A percentile compares a stretch with the other conserved stretches of the same genome.
phyloP scores from a whole-genome alignment of 2,888 invertebrate species.

The Limnephilus marmoratus region DNA sequence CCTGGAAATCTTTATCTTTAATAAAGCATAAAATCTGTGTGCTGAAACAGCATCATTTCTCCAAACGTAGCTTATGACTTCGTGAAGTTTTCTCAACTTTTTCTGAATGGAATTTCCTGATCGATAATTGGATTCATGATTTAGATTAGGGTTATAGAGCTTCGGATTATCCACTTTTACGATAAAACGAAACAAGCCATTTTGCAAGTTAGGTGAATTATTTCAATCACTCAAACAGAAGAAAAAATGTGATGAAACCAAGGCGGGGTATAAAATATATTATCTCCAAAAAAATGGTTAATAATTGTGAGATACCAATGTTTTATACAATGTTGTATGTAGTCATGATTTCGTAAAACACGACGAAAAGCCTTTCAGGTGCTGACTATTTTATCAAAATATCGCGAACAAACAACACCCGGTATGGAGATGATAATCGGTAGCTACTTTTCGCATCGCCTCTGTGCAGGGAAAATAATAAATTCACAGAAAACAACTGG shows the following conservation, averaged over 20 bases:
- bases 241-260: not conserved
- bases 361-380: not conserved
- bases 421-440: not conserved
- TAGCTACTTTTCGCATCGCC: not conserved
- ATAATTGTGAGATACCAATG: not conserved
- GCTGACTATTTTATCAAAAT: not conserved
- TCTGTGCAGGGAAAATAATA: slow-evolving; percentile 38
- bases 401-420: not conserved
- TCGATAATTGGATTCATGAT: not conserved
- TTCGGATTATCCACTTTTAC: not conserved
- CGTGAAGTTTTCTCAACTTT: not conserved
- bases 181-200: no score
- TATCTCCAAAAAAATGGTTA: no score
- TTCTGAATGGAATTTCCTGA: not conserved
- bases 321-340: not conserved
- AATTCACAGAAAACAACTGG: slow-evolving; percentile 34
- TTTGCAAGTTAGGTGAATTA: no score
- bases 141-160: not conserved
- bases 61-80: no score
- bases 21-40: not conserved
- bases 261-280: no score
- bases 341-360: not conserved
- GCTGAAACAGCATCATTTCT: not conserved
- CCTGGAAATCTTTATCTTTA: not conserved
- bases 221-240: not conserved